A percentile compares a stretch with the other conserved stretches of the same genome.
These are phyloP conservation scores for Eclectus roratus DNA, from an alignment of 2,113 vertebrate genomes.

Conservation along the genomic window DNA sequence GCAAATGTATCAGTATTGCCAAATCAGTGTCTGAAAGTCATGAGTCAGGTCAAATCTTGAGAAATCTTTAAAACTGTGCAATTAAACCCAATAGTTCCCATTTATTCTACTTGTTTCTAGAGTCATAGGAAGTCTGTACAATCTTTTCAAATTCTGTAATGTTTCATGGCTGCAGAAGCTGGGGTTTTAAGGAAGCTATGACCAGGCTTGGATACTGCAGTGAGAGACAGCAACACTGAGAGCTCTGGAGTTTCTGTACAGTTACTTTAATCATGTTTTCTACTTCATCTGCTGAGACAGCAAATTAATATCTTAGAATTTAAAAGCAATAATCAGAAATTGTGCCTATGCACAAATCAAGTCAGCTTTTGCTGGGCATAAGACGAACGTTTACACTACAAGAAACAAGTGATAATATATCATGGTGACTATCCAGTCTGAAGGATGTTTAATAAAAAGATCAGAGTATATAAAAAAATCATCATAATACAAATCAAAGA, in stretches of 20 bases:
- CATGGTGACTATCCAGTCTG: background rate
- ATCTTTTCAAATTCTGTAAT: background rate
- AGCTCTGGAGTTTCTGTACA: background rate
- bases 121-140: background rate
- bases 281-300: background rate
- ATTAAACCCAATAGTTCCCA: background rate
- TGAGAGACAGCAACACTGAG: background rate
- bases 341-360: background rate
- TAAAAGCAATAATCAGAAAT: background rate
- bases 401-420: background rate
- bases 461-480: conserved; percentile 12
- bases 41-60: background rate
- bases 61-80: background rate
- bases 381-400: background rate
- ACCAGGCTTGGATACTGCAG: background rate
- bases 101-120: background rate
- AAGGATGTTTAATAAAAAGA: conserved; percentile 4
- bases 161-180: background rate
- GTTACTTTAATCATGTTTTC: background rate
- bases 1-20: background rate
- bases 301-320: background rate
- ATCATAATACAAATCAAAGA: conserved; percentile 7
- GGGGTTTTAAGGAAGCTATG: background rate
- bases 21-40: background rate
- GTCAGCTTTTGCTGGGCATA: background rate